Evolutionary conservation across 2,113 vertebrate genomes (phyloP), one percentile per base, ranked within the genome.

Genomic region (Oreochromis niloticus): DNA sequence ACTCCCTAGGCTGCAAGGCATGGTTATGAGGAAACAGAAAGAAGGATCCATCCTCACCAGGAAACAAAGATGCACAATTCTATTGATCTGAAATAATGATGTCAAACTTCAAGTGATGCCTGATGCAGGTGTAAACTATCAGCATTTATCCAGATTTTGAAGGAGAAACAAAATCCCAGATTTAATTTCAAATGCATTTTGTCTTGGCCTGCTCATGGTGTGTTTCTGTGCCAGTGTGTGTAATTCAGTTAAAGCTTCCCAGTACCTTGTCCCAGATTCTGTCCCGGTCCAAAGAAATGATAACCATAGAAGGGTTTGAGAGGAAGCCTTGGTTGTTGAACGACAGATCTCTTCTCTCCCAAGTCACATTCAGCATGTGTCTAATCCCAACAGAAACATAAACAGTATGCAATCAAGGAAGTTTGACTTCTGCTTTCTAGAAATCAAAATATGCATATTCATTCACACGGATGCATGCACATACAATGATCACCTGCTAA

Each of bases 211-310:
- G 39, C 13, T 46, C 41, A 17, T 46, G 41, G 27, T 32, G 24
- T 30, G 68, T 48, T 30, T 75, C 68, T 75, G 22, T 78, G 73
- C 46, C 27, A 34, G 30, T 0, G 8, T 6, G 32, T 34, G 17
- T 55, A 43, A 73, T 78, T 66, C 1, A 11, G 43, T 46, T 55
- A 54, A 14, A 52, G 83, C 4, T 41, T 8, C 22, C 12, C 50
- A 89, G 57, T 95, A 99, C 99, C 98, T 98, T 99, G 95, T 99
- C 98, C 99, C 99, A 99, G 68, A 97, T 96, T 85, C 98, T 95
- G 79, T 99, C 98, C 75, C 97, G 96, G 93, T 98, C 99, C 95
- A 99, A 95, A 0, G 98, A 97, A 39, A 99, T 97, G 92, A 99
- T 97, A 89, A 98, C 96, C 98, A 99, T 98, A 83, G 98, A 97